Base-by-base conservation (phyloP, 2,113 vertebrate genomes). In the Neolamprologus longior region DNA sequence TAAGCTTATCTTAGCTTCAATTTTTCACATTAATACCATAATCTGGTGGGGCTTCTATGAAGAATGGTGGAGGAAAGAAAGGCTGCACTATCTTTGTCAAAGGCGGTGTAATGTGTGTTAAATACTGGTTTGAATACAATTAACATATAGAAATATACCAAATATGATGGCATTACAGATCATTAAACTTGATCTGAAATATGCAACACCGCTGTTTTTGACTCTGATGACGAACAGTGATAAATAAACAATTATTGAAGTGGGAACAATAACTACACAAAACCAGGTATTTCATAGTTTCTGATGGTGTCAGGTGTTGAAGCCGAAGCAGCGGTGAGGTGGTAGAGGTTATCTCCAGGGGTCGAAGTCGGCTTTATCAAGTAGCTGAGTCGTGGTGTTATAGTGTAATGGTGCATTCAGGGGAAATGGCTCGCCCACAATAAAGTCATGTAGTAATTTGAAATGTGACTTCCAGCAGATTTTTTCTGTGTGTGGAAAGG, bases 11-110 rank as follows among this genome's bases (percentile, higher is more conserved):
- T 78, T 78, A 52, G 73, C 73, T 78, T 78, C 73, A 33, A 33
- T 52, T 78, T 52, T 52, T 78, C 73, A 78, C 73, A 78, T 78
- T 78, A 78, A 78, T 78, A n/a, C 73, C 26, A 78, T 52, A 52
- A 78, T 78, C 73, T 11, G 3, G 17, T 47, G 26, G 42, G 42
- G 15, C 71, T 78, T 78, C 45, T 31, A 52, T 78, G 28, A 78
- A 78, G 26, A 78, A 78, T n/a, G 26, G 26, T 7, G 9, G 9
- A 31, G 17, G 24, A 50, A 50, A 50, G 11, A 31, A 52, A 78
- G 26, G 73, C 73, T 33, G 17, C 17, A n/a, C 26, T 31, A 2
- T 52, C 73, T 33, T n/a, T 52, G 73, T 52, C 45, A 33, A 31
- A 33, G 24, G 45, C 2, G 0, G 73, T 5, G 45, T 52, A 52